phyloP scores from a whole-genome alignment of 2,797 vertebrate genomes.

The Schizothorax lantsangensis region DNA sequence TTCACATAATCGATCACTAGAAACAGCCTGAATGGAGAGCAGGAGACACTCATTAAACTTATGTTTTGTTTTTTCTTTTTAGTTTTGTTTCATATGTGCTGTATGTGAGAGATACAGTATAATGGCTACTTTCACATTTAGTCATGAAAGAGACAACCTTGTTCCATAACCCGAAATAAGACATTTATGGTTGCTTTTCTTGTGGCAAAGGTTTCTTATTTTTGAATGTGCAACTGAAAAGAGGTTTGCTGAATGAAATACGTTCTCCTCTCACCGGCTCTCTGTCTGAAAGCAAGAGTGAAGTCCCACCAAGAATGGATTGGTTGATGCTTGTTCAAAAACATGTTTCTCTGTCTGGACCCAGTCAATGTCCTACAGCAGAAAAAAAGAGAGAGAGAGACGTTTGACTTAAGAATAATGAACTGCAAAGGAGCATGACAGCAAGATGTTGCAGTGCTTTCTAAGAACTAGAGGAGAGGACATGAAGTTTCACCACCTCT shows the following conservation, averaged over 20 bases:
- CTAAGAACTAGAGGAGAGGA: constrained; percentile 43
- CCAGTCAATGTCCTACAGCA: constrained; percentile 95
- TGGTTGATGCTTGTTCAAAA: constrained; percentile 97
- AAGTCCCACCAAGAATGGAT: constrained; percentile 95
- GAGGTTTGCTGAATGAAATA: background rate
- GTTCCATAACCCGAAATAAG: background rate
- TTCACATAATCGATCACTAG: constrained; percentile 98
- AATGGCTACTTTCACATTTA: background rate
- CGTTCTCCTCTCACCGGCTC: constrained; percentile 86
- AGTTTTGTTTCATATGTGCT: background rate
- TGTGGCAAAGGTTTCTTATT: background rate
- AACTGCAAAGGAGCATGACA: constrained; percentile 1
- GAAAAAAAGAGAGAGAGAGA: constrained; percentile 57
- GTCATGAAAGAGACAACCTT: background rate
- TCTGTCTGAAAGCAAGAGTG: constrained; percentile 99
- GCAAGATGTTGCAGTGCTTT: constrained; percentile 26
- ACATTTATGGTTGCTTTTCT: background rate
- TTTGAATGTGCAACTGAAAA: background rate
- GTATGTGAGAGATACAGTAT: background rate
- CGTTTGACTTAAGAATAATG: constrained; percentile 18
- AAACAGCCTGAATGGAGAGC: constrained; percentile 83
- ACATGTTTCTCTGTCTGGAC: constrained; percentile 99
- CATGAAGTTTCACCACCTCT: constrained; percentile 30
- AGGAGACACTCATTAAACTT: background rate
- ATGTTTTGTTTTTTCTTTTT: background rate